Conservation (phyloP, 2,888 invertebrate species). For the Steinernema hermaphroditum region DNA sequence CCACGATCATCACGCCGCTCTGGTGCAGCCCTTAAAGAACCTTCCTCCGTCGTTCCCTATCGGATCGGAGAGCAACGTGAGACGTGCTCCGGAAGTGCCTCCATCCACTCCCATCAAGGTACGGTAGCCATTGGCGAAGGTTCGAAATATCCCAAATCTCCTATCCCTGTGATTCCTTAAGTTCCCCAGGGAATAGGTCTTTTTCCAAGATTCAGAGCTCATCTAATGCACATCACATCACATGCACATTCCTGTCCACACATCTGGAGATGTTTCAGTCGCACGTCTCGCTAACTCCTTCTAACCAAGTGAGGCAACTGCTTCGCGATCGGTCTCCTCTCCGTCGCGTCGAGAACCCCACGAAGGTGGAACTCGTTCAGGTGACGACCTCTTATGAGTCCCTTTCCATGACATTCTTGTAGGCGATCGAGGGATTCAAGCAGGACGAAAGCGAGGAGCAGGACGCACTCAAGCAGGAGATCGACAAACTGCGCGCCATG, state of each 20-base stretch:
- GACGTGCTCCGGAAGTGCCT: constrained; percentile 3
- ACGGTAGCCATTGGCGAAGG: neutral
- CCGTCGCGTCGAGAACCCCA: neutral
- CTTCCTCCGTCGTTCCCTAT: neutral
- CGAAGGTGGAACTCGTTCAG: constrained; percentile 6
- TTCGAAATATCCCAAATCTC: no score
- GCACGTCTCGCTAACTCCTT: neutral
- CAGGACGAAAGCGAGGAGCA: constrained; percentile 12
- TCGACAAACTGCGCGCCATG: constrained; percentile 5
- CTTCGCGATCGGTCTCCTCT: neutral
- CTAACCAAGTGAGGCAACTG: constrained; percentile 3
- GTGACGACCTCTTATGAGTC: neutral
- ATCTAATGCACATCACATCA: no score
- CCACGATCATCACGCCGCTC: neutral
- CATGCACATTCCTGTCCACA: no score
- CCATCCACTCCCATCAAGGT: constrained; percentile 22
- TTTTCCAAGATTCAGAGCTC: no score
- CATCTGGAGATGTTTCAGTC: neutral
- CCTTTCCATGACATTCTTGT: neutral
- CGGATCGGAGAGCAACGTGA: constrained; percentile 4
- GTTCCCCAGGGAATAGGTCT: no score
- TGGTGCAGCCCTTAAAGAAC: neutral
- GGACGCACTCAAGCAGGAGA: constrained; percentile 25
- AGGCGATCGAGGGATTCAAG: constrained; percentile 3
- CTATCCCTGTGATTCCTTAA: no score